Evolutionary conservation across 2,888 invertebrate species (phyloP).

Genomic region (Nasonovia ribisnigri): DNA sequence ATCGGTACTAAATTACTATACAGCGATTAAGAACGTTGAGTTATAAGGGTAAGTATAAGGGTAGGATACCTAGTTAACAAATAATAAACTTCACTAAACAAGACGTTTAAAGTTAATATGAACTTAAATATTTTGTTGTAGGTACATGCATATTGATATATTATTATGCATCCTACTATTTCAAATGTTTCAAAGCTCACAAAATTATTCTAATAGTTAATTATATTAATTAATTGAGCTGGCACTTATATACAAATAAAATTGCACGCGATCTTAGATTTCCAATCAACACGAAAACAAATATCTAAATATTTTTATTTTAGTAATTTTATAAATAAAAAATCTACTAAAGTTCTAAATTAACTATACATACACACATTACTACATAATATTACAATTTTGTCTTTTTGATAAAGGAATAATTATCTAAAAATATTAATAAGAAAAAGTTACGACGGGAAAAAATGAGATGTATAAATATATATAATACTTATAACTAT

Average conservation of each 20-base stretch:
- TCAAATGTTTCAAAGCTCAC: background rate
- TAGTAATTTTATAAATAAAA: background rate
- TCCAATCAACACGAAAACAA: background rate
- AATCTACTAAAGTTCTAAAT: background rate
- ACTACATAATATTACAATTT: too few relatives aligned
- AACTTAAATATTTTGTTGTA: background rate
- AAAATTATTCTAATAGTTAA: background rate
- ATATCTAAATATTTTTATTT: background rate
- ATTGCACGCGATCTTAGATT: background rate
- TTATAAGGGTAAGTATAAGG: background rate
- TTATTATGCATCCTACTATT: too few relatives aligned
- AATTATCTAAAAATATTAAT: background rate
- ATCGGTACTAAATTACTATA: too few relatives aligned
- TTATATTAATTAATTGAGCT: too few relatives aligned
- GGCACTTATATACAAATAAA: too few relatives aligned
- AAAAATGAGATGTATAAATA: background rate
- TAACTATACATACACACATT: background rate
- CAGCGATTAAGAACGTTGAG: background rate
- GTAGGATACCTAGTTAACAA: background rate
- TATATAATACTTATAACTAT: background rate
- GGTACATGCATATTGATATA: too few relatives aligned
- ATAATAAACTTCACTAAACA: background rate
- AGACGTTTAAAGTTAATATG: background rate
- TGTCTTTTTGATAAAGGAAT: background rate
- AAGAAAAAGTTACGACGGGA: background rate